Evolutionary conservation across 2,113 vertebrate species (phyloP), one percentile per base, ranked within the genome.

Genomic region (Seriola quinqueradiata): DNA sequence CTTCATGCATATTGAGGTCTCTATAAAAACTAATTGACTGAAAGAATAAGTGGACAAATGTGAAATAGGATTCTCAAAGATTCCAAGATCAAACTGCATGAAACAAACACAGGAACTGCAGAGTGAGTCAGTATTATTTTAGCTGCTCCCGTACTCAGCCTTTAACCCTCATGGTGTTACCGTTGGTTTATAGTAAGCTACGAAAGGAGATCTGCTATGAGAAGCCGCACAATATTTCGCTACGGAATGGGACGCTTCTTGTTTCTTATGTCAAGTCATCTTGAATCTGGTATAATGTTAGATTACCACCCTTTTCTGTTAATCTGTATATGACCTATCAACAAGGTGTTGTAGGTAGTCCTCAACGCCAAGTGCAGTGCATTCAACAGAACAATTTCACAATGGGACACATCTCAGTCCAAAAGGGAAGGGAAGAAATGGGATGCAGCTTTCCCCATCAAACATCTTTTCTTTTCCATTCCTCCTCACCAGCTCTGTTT

Each of bases 391-490:
- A 42, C 50, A 19, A 42, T 13, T 25, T 13, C 0, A 0, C 44
- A 40, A 12, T 11, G 11, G 7, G 23, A 23, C 13, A 58, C 19
- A 14, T n/a, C 12, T 54, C 34, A 25, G 19, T 40, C 25, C 0
- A 7, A 38, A 55, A 0, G 4, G 11, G 16, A 60, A 44, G n/a
- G 13, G 3, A 72, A 12, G 12, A 38, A 42, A 48, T 48, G 17
- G 32, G 19, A 40, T 34, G 10, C 17, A 64, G 42, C 42, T 46
- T 19, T 44, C 16, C 14, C 25, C 9, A 16, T 6, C 36, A 32
- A 36, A 65, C 19, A 64, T 28, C 64, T 75, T 59, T 17, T 50
- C 3, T 70, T 73, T 68, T 42, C 21, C 36, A 55, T 38, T 63
- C 25, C 48, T 70, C 23, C 25, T 52, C 25, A 76, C 8, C 44